Percentiles rank a stretch among this genome's conserved stretches.
phyloP scores from a whole-genome alignment of 2,113 vertebrate species.

The Scytalopus superciliaris region DNA sequence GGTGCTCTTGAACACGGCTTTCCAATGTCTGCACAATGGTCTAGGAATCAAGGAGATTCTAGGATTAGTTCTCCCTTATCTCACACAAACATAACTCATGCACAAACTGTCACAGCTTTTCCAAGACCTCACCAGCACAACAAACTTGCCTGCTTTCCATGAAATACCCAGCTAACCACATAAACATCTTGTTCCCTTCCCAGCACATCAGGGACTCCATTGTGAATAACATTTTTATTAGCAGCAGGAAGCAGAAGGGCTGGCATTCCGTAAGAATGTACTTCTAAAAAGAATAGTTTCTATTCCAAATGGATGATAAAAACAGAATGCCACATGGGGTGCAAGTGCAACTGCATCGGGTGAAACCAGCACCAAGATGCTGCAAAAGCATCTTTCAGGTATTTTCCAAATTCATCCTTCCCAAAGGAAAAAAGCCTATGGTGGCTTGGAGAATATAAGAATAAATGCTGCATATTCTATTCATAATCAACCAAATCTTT shows the following conservation, averaged over 20 bases:
- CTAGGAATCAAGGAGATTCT: slow-evolving; percentile 56
- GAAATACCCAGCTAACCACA: background rate
- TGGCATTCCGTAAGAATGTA: background rate
- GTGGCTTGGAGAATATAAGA: background rate
- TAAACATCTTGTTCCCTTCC: background rate
- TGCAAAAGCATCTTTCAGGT: background rate
- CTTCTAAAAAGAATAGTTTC: background rate
- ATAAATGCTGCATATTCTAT: background rate
- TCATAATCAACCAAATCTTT: background rate
- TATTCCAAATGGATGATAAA: background rate
- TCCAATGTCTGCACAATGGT: slow-evolving; percentile 60
- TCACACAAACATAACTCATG: background rate
- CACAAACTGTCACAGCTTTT: background rate
- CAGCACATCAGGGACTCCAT: background rate
- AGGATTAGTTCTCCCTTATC: background rate
- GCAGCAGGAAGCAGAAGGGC: background rate
- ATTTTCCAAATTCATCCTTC: background rate
- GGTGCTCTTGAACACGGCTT: slow-evolving; percentile 56
- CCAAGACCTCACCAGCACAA: background rate
- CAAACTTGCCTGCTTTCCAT: background rate
- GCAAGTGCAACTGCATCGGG: background rate
- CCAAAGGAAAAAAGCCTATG: background rate
- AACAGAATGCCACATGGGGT: background rate
- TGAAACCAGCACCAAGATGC: background rate
- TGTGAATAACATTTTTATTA: background rate